Percentiles rank a stretch among this genome's conserved stretches.
Conservation (phyloP, 2,113 vertebrate genomes). For the Pollimyrus isidori region DNA sequence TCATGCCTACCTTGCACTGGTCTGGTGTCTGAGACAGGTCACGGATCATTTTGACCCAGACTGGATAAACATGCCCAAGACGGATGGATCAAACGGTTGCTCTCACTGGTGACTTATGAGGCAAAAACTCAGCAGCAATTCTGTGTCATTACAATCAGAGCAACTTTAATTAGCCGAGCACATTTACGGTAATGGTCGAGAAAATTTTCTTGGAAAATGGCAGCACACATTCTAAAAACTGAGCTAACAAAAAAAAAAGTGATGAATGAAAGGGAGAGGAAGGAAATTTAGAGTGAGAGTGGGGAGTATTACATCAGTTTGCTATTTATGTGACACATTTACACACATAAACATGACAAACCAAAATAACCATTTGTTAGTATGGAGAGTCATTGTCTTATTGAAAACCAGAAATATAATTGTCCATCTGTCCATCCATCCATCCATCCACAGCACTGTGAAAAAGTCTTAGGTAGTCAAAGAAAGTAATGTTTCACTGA, state of each 20-base stretch:
- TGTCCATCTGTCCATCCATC: neutral
- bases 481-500: neutral
- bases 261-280: neutral
- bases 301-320: neutral
- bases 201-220: neutral
- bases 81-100: neutral
- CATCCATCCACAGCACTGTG: too few relatives aligned
- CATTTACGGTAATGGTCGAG: neutral
- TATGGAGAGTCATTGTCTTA: neutral
- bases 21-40: neutral
- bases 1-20: neutral
- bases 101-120: neutral
- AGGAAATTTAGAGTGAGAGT: neutral
- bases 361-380: neutral
- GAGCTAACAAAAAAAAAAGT: neutral
- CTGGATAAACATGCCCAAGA: neutral
- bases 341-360: neutral
- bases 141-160: neutral
- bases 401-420: neutral
- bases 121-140: neutral
- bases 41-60: neutral
- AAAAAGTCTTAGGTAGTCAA: neutral
- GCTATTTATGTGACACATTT: neutral
- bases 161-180: neutral
- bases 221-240: neutral